phyloP scores from a whole-genome alignment of 1,140 invertebrate genomes.

The Pantala flavescens region DNA sequence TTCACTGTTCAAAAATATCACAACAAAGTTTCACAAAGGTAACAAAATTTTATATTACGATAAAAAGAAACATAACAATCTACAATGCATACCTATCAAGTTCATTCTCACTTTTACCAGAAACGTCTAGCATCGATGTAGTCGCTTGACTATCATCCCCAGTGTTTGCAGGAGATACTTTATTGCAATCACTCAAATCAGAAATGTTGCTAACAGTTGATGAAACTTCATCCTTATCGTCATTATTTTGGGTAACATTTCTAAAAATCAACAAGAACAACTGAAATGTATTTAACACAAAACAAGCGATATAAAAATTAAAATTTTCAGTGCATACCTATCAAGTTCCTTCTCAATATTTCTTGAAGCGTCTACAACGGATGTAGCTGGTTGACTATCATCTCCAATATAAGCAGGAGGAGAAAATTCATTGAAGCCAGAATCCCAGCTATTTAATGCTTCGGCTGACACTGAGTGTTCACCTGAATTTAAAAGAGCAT shows the following conservation, averaged over 20 bases:
- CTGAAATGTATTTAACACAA: too few relatives aligned
- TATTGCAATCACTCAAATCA: conserved; percentile 29
- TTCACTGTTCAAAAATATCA: neutral
- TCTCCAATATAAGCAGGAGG: conserved; percentile 19
- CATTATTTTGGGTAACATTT: too few relatives aligned
- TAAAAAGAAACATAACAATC: too few relatives aligned
- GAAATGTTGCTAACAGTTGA: too few relatives aligned
- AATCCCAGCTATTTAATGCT: conserved; percentile 24
- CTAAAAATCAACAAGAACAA: too few relatives aligned
- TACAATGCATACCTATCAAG: neutral
- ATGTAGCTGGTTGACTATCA: conserved; percentile 16
- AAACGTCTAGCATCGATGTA: conserved; percentile 1
- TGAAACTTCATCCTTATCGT: too few relatives aligned
- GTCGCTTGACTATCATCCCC: conserved; percentile 17
- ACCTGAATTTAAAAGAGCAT: neutral
- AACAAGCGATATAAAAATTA: too few relatives aligned
- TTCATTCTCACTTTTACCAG: neutral
- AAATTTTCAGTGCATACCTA: neutral
- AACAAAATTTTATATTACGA: too few relatives aligned
- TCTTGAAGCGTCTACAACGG: neutral
- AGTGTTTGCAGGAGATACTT: conserved; percentile 21
- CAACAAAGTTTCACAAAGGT: neutral
- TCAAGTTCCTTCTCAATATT: neutral
- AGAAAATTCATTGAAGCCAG: conserved; percentile 27
- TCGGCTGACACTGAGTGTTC: conserved; percentile 12